Percentiles rank a stretch among this genome's conserved stretches.
phyloP scores from a whole-genome alignment of 1,140 invertebrate genomes.

The Onthophagus taurus region DNA sequence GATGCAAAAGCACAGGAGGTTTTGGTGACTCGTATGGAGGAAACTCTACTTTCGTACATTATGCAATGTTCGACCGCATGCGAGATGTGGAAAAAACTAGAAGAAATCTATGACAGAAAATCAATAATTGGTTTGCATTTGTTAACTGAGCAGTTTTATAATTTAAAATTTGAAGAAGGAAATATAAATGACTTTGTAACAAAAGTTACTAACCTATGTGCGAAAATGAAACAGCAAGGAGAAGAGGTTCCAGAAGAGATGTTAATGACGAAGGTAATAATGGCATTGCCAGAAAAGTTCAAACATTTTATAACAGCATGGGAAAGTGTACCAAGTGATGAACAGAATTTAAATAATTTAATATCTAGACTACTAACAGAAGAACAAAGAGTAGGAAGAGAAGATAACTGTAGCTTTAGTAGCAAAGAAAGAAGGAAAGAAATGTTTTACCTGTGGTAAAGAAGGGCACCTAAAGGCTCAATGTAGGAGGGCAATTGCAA shows the following conservation, averaged over 20 bases:
- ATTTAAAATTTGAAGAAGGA: slow-evolving; percentile 18
- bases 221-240: slow-evolving; percentile 22
- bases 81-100: slow-evolving; percentile 34
- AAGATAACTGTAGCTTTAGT: slow-evolving; percentile 1
- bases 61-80: slow-evolving; percentile 27
- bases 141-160: slow-evolving; percentile 31
- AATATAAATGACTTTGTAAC: slow-evolving; percentile 19
- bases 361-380: slow-evolving; percentile 6
- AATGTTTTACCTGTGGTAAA: slow-evolving; percentile 9
- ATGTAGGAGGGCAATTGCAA: slow-evolving; percentile 4
- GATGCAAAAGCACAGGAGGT: slow-evolving; percentile 21
- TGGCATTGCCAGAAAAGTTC: slow-evolving; percentile 25
- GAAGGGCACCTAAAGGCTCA: slow-evolving; percentile 2
- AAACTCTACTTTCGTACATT: slow-evolving; percentile 27
- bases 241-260: no score
- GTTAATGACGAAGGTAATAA: slow-evolving; percentile 30
- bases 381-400: slow-evolving; percentile 7
- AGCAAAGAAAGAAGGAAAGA: background rate
- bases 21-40: slow-evolving; percentile 24
- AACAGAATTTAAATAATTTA: slow-evolving; percentile 21
- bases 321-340: slow-evolving; percentile 19
- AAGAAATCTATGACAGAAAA: slow-evolving; percentile 34
- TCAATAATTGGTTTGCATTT: slow-evolving; percentile 31
- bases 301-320: slow-evolving; percentile 27
- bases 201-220: slow-evolving; percentile 14